Base-by-base conservation (phyloP, 92 coral and sea anemone species). In the Umimayanthus chanpuru region DNA sequence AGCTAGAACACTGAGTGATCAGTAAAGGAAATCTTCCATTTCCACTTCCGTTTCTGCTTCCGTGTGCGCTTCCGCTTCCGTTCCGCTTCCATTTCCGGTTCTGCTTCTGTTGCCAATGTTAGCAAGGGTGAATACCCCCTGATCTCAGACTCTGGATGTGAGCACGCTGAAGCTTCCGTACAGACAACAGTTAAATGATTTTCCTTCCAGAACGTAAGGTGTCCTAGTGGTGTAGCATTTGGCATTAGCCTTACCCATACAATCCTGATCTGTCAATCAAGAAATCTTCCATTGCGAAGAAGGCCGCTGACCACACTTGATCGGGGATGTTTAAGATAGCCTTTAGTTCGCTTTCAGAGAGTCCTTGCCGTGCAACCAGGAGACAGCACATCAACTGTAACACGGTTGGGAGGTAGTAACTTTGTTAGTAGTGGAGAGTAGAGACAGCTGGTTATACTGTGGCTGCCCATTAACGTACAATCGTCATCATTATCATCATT, bases 231-330 rank as follows among this genome's bases (percentile, higher is more conserved):
- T 7, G 32, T 4, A 18, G 25, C 77, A 64, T 28, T 49, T 20
- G 4, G 26, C 21, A 32, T 32, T 32, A 28, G 77, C 26, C 72
- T 85, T 89, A 96, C 98, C 96, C 92, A 87, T 94, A 96, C 10
- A 91, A 88, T 8, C 98, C 98, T 61, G 95, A 88, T 39, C 98
- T 92, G 72, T 94, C 96, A 41, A 93, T 89, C 32, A 96, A 80
- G 89, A 94, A 96, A 44, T 94, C 97, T 49, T 94, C 98, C 82
- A 96, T 88, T 6, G 98, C 96, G 61, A 96, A 96, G 90, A 91
- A 94, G 30, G 93, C 86, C 36, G 94, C 93, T 20, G 98, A 96
- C 98, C 98, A 96, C 65, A 83, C 92, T 68, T 92, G 98, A 81
- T 93, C 94, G 80, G 91, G 74, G 40, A 96, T 90, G 39, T 91